These are phyloP conservation scores for Drosophila saltans DNA, from an alignment of 1,140 invertebrate genomes.

Conservation along the genomic window DNA sequence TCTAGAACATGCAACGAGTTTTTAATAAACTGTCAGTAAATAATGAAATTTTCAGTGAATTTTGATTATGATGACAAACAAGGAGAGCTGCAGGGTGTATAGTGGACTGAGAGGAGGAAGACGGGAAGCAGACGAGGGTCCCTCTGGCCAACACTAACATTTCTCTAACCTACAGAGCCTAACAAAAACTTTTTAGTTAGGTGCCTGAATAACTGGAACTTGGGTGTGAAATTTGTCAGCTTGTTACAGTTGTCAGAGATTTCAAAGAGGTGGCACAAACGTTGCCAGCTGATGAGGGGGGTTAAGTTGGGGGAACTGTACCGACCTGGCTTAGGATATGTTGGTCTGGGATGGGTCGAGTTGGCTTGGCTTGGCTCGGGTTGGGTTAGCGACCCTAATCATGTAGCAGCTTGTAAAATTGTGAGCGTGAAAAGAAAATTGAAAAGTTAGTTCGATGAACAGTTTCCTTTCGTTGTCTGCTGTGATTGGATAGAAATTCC, in stretches of 20 bases:
- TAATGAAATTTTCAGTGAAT: slow-evolving; percentile 69
- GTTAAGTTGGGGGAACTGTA: background rate
- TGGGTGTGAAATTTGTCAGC: slow-evolving; percentile 76
- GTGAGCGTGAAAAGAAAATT: slow-evolving; percentile 75
- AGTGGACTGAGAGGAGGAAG: background rate
- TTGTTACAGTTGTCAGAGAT: slow-evolving; percentile 50
- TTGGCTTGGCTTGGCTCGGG: background rate
- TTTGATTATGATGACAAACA: slow-evolving; percentile 45
- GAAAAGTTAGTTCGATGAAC: slow-evolving; percentile 65
- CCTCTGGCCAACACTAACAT: background rate
- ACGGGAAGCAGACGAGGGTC: background rate
- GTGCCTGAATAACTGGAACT: slow-evolving; percentile 56
- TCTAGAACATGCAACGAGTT: slow-evolving; percentile 54
- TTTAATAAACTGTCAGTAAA: slow-evolving; percentile 77
- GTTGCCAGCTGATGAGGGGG: background rate
- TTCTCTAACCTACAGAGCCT: slow-evolving; percentile 6
- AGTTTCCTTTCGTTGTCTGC: slow-evolving; percentile 27
- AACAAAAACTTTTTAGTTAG: slow-evolving; percentile 65
- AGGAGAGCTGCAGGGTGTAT: slow-evolving; percentile 10
- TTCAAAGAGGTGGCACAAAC: slow-evolving; percentile 11
- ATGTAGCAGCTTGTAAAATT: slow-evolving; percentile 78
- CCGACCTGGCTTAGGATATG: slow-evolving; percentile 1
- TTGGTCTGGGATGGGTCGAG: no score
- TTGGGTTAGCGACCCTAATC: slow-evolving; percentile 64
- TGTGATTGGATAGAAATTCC: slow-evolving; percentile 69